A percentile compares a stretch with the other conserved stretches of the same genome.
phyloP scores from a whole-genome alignment of 2,113 vertebrate species.

The Tyto alba region DNA sequence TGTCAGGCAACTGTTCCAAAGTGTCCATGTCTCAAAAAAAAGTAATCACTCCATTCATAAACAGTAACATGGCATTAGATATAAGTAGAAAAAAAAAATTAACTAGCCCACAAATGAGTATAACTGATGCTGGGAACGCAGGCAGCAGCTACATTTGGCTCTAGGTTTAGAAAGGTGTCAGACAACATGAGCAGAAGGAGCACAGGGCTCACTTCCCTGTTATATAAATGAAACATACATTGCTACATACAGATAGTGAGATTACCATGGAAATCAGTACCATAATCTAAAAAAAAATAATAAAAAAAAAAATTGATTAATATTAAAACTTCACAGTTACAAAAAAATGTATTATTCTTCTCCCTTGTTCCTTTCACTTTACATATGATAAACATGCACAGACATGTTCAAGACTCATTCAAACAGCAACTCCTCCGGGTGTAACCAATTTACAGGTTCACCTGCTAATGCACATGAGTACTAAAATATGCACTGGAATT shows the following conservation, averaged over 20 bases:
- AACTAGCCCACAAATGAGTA: background rate
- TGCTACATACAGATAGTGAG: background rate
- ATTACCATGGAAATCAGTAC: background rate
- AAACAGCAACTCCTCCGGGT: background rate
- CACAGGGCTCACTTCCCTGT: background rate
- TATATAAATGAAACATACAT: accelerated
- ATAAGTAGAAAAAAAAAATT: background rate
- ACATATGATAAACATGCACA: accelerated
- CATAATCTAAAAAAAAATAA: background rate
- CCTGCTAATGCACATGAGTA: background rate
- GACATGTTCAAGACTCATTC: background rate
- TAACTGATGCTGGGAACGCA: background rate
- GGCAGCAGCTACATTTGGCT: background rate
- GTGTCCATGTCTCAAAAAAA: background rate
- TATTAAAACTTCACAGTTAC: background rate
- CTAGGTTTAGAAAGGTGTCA: background rate
- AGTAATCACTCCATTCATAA: background rate
- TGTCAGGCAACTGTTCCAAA: background rate
- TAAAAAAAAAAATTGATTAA: background rate
- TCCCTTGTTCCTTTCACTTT: background rate
- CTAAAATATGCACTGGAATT: background rate
- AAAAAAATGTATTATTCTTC: background rate
- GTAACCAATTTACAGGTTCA: background rate
- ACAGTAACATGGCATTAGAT: background rate
- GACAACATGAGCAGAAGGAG: background rate